A percentile compares a stretch with the other conserved stretches of the same genome.
Evolutionary conservation across 2,797 vertebrate species (phyloP).

Genomic region (Momotus momota): DNA sequence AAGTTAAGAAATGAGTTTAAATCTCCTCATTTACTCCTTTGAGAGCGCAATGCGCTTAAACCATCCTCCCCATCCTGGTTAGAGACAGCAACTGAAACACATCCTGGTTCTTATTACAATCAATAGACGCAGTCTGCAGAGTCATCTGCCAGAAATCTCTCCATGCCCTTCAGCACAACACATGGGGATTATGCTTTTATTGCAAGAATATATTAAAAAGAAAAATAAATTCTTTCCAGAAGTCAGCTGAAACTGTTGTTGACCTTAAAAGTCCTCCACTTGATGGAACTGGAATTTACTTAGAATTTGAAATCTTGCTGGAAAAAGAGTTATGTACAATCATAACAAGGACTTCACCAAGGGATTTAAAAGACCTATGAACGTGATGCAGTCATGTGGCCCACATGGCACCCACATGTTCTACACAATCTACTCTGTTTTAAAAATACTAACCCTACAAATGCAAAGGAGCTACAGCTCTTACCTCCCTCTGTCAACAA

Average conservation of each 20-base stretch:
- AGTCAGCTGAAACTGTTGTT: not conserved
- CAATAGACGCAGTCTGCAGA: not conserved
- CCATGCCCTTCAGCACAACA: conserved; percentile 11
- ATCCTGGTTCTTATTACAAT: not conserved
- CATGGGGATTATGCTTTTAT: not conserved
- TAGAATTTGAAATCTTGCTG: not conserved
- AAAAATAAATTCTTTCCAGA: not conserved
- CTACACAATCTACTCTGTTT: not conserved
- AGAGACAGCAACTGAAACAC: not conserved
- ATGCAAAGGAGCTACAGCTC: not conserved
- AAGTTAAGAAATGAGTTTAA: not conserved
- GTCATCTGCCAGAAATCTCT: conserved; percentile 1
- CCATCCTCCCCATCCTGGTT: not conserved
- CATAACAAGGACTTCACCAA: not conserved
- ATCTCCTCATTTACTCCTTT: not conserved
- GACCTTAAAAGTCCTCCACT: not conserved
- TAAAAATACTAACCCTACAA: not conserved
- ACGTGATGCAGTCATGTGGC: not conserved
- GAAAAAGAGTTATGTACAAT: not conserved
- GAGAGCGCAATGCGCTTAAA: not conserved
- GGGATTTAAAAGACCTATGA: not conserved
- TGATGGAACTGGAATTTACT: not conserved
- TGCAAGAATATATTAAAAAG: not conserved
- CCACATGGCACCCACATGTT: not conserved
- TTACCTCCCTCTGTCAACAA: not conserved